A percentile compares a stretch with the other conserved stretches of the same genome.
These are phyloP conservation scores for Rutpela maculata DNA, from an alignment of 2,888 invertebrate species.

Conservation along the genomic window DNA sequence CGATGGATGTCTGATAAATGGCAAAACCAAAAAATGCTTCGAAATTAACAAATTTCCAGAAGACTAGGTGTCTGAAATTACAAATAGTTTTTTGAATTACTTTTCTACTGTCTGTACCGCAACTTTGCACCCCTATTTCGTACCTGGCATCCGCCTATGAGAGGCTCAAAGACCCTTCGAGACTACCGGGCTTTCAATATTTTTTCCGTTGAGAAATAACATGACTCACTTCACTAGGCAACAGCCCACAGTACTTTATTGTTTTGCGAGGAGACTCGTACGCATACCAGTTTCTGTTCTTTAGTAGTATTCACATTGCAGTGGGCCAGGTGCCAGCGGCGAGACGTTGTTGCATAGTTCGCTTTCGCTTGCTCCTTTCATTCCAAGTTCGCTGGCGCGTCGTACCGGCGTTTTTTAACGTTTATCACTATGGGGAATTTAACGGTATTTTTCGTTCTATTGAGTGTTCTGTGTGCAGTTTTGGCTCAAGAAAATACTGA, in stretches of 20 bases:
- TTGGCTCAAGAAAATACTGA: constrained; percentile 15
- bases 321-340: constrained; percentile 16
- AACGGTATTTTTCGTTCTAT: constrained; percentile 3
- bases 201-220: constrained; percentile 53
- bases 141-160: constrained; percentile 20
- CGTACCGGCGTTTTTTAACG: neutral
- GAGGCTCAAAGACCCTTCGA: constrained; percentile 13
- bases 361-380: constrained; percentile 8
- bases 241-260: constrained; percentile 37
- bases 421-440: constrained; percentile 17
- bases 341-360: constrained; percentile 19
- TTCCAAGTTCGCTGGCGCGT: neutral
- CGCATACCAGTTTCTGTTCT: constrained; percentile 35
- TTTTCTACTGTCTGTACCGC: no score
- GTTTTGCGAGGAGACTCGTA: constrained; percentile 29
- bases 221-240: constrained; percentile 43
- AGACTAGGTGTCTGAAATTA: no score
- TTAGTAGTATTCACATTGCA: constrained; percentile 22
- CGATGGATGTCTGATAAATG: no score
- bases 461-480: constrained; percentile 17
- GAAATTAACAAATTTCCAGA: no score
- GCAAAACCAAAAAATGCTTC: no score
- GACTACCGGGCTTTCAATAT: constrained; percentile 32
- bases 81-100: no score
- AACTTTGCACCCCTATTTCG: neutral